Evolutionary conservation across 2,113 vertebrate species (phyloP).

Genomic region (Stercorarius parasiticus): DNA sequence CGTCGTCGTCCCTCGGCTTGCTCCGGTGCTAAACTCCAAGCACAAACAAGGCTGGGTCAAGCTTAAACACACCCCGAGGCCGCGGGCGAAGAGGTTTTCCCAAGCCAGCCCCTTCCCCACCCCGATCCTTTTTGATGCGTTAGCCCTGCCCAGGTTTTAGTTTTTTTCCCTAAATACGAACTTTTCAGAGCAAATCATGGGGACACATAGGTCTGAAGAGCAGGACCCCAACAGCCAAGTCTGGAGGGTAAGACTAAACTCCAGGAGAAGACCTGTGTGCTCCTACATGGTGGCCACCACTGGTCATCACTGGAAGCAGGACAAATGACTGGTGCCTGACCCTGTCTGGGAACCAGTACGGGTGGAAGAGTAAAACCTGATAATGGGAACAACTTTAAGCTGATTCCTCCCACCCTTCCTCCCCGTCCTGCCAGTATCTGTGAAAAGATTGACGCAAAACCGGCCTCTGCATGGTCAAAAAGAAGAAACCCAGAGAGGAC

Average conservation of each 20-base stretch:
- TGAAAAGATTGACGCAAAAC: not conserved
- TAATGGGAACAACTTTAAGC: not conserved
- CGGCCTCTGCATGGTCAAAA: not conserved
- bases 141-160: not conserved
- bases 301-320: not conserved
- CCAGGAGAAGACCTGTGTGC: not conserved
- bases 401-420: not conserved
- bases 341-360: not conserved
- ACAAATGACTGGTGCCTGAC: not conserved
- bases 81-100: fast-evolving
- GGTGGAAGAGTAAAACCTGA: not conserved
- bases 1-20: fast-evolving
- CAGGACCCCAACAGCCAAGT: not conserved
- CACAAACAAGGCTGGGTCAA: not conserved
- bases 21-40: not conserved
- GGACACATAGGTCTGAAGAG: fast-evolving
- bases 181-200: not conserved
- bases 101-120: not conserved
- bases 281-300: not conserved
- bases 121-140: not conserved
- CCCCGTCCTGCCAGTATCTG: not conserved
- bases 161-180: not conserved
- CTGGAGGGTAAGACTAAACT: not conserved
- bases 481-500: not conserved
- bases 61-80: not conserved